Base-by-base conservation (phyloP, 2,113 vertebrate genomes). In the Phocoena sinus region DNA sequence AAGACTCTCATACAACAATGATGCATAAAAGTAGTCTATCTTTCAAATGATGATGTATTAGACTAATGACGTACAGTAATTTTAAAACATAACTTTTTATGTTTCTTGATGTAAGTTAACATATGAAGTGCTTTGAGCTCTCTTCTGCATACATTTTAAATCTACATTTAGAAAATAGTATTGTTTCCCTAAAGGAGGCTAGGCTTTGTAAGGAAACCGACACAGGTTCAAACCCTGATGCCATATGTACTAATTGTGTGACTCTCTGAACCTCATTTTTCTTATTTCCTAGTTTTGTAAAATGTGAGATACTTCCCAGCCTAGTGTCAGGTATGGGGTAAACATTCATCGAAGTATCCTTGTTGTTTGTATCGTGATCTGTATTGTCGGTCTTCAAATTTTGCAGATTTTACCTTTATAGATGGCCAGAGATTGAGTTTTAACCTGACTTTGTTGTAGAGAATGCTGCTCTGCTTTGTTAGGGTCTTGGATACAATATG, bases 121-220 rank as follows among this genome's bases (percentile, higher is more conserved):
- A 71, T 63, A 70, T 47, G 10, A 58, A 94, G 50, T 94, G 74
- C 44, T 96, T 95, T 97, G 41, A 92, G 5, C 15, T 91, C 31
- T 91, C 26, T 95, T 94, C 25, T 93, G 25, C 9, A 31, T 93
- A 95, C 94, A 84, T 86, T 88, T 53, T 96, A 6, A 41, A 41
- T 38, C 56, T 90, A 74, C 33, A 20, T 77, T 58, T 80, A 36
- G 36, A 96, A 96, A 92, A 88, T 89, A 94, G 86, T 63, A 58
- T 53, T 1, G 44, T 82, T 96, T 89, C 3, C 90, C 9, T 76
- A 38, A 94, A 89, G 70, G 41, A 86, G 65, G 25, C 8, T 41
- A 62, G 63, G 7, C 23, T 96, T 93, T 92, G 44, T 93, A 77
- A 77, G 71, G 53, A 94, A 62, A 79, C 28, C 14, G 5, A 56